Base-by-base conservation (phyloP, 2,113 vertebrate genomes). In the Rhinichthys klamathensis region DNA sequence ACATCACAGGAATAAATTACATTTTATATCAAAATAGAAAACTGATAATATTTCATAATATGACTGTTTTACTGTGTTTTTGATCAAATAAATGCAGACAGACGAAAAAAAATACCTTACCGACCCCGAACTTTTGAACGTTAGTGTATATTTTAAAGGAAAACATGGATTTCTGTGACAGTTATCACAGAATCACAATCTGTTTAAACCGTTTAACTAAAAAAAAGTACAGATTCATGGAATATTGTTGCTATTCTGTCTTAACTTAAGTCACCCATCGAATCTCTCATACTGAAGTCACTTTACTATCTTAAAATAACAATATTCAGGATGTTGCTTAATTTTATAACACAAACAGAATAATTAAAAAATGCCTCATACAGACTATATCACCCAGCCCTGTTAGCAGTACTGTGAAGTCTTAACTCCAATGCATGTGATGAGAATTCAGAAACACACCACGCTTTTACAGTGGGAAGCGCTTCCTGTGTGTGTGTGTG, bases 351-450 rank as follows among this genome's bases (percentile, higher is more conserved):
- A 46, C 70, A 27, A 75, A 16, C n/a, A 1, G 13, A 32, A 1
- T 41, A 25, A n/a, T 60, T 6, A 35, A 4, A 4, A 25, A 7
- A 7, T 21, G 54, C 6, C 18, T 56, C 49, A 12, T 16, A 8
- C 25, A 60, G 1, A 15, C 5, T 18, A 4, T 18, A 25, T 61
- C 35, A 60, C 77, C 58, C 77, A 80, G 77, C 77, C 35, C 35
- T 80, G 27, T 9, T 46, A 8, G 35, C 32, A 78, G 30, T 10
- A 8, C 38, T 44, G 21, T 81, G 35, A 6, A 67, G 16, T 51
- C 25, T 87, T 76, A 54, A 86, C 54, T 65, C 60, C 13, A 74
- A 60, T 41, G 86, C 89, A 93, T 92, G 90, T 82, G 60, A 67
- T 7, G 30, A 21, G 18, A 73, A 67, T 13, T 15, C 88, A 58